Conservation (phyloP, 2,888 invertebrate genomes). For the Elegia similella region DNA sequence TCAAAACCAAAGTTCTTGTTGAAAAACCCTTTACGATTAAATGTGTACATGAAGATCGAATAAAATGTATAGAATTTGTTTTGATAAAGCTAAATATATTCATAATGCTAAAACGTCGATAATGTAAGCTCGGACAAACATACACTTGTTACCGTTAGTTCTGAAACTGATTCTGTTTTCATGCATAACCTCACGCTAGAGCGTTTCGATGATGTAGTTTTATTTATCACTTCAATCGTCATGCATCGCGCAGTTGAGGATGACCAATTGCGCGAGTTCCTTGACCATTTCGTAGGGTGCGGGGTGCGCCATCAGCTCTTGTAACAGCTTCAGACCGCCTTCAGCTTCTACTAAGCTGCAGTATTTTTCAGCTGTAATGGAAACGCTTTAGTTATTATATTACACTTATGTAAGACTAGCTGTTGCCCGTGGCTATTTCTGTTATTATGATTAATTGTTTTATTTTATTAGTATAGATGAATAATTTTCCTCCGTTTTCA, state of each 20-base stretch:
- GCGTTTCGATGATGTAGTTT: neutral
- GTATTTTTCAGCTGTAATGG: constrained; percentile 92
- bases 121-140: constrained; percentile 5
- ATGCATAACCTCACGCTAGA: neutral
- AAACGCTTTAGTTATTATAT: neutral
- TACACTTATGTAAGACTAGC: too few species aligned
- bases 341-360: constrained; percentile 93
- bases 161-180: neutral
- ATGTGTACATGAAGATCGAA: neutral
- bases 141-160: neutral
- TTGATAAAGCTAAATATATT: neutral
- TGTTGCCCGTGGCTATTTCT: too few species aligned
- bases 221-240: constrained; percentile 25
- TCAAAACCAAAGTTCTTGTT: too few species aligned
- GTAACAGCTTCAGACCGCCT: constrained; percentile 89
- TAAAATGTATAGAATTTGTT: neutral
- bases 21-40: too few species aligned
- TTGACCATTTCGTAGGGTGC: constrained; percentile 85
- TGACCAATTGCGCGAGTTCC: constrained; percentile 85
- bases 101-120: neutral
- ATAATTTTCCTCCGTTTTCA: too few species aligned
- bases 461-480: too few species aligned
- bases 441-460: too few species aligned
- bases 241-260: constrained; percentile 82
- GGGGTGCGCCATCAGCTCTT: constrained; percentile 83